Base-by-base conservation (phyloP, 2,888 invertebrate species). In the Digitonthophagus gazella region DNA sequence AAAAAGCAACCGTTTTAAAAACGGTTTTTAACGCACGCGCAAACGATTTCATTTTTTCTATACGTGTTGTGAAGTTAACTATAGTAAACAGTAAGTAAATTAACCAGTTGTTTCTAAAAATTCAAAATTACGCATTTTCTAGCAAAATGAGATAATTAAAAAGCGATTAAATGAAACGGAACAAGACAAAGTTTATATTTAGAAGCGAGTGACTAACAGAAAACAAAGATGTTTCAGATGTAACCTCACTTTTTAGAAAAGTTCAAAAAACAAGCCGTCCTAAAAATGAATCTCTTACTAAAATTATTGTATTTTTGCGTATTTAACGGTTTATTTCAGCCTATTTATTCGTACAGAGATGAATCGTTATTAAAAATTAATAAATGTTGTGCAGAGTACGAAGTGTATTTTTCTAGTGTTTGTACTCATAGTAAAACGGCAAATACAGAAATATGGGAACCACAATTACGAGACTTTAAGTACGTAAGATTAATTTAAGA, bases 341-440 rank as follows among this genome's bases (percentile, higher is more conserved):
- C 55, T 15, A 19, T 57, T 22, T 67, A 44, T 20, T 15, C 63
- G n/a, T 61, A 65, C 57, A 68, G 69, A 22, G 69, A 69, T 14
- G 68, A 69, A 71, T 67, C 65, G 63, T 57, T 19, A 15, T 83
- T 91, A 19, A 85, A 85, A 76, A 88, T 94, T 73, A 91, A 91
- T 79, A 94, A 94, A 86, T 94, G 94, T 79, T 94, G 94, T 82
- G 90, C 90, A 78, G 82, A 84, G 66, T 85, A 89, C 75, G 91
- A 93, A 80, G 83, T 93, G 67, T 87, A 90, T 80, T 84, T 92
- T 56, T 91, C 91, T 77, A 85, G 85, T 68, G 83, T 84, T 71
- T 93, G 93, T 80, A 87, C 87, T 77, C 83, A 86, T 77, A 85
- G 88, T 58, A 85, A 87, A 76, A 83, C 86, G 75, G 87, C 88